Conservation (phyloP, 2,113 vertebrate genomes). For the Mobula birostris region DNA sequence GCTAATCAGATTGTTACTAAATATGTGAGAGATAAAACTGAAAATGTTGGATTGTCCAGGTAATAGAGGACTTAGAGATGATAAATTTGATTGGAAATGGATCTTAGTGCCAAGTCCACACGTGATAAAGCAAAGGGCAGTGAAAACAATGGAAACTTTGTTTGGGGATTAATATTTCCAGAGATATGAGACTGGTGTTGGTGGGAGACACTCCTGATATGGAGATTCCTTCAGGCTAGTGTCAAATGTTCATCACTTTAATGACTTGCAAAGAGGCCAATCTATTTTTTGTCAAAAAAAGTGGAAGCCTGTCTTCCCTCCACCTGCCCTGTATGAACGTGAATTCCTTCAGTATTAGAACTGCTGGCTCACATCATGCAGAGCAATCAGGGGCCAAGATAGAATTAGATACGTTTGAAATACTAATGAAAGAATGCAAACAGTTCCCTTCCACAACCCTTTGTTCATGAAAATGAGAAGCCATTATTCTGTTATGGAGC, state of each 20-base stretch:
- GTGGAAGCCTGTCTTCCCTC: neutral
- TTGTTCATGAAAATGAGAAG: slow-evolving; percentile 6
- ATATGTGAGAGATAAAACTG: neutral
- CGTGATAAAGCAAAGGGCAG: neutral
- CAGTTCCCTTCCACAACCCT: neutral
- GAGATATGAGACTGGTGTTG: neutral
- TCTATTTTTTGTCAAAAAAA: neutral
- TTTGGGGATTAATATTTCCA: neutral
- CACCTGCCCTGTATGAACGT: neutral
- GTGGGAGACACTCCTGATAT: neutral
- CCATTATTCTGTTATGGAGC: neutral
- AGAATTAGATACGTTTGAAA: neutral
- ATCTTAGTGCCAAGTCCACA: too few relatives aligned
- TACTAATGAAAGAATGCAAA: neutral
- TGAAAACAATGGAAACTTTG: neutral
- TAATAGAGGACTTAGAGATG: neutral
- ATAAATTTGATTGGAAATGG: neutral
- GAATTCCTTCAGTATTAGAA: neutral
- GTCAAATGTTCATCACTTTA: neutral
- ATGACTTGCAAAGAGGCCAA: neutral
- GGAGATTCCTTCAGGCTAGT: neutral
- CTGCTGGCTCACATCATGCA: neutral
- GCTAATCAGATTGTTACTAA: neutral
- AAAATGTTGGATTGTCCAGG: neutral
- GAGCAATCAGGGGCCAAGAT: neutral